Conservation (phyloP, 2,888 invertebrate species). For the Yponomeuta malinellus region DNA sequence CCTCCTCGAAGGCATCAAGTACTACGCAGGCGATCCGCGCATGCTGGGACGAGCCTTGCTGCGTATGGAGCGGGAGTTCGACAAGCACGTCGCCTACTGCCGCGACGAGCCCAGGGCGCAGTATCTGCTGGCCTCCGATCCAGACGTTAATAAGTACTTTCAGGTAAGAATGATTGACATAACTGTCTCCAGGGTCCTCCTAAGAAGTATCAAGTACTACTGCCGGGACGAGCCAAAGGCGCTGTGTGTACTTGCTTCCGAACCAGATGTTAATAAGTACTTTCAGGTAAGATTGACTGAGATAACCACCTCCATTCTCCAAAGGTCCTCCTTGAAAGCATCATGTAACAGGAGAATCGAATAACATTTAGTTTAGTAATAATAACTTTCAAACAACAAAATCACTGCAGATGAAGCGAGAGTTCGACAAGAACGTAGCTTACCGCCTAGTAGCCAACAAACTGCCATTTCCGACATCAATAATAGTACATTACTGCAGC, state of each 20-base stretch:
- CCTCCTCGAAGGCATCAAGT: slow-evolving; percentile 93
- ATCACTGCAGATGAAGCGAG: too few relatives aligned
- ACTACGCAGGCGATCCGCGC: slow-evolving; percentile 91
- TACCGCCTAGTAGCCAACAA: too few relatives aligned
- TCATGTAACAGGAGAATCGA: too few relatives aligned
- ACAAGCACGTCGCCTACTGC: slow-evolving; percentile 94
- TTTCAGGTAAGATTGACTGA: slow-evolving; percentile 81
- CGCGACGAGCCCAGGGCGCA: slow-evolving; percentile 90
- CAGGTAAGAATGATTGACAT: slow-evolving; percentile 76
- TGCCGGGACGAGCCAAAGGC: slow-evolving; percentile 90
- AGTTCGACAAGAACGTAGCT: too few relatives aligned
- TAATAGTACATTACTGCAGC: too few relatives aligned
- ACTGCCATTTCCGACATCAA: too few relatives aligned
- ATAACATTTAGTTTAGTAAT: too few relatives aligned
- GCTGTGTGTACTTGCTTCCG: slow-evolving; percentile 84
- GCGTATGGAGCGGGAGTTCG: slow-evolving; percentile 94
- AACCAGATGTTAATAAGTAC: slow-evolving; percentile 82
- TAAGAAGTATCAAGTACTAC: too few relatives aligned
- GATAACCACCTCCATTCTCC: too few relatives aligned
- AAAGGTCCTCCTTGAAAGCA: too few relatives aligned
- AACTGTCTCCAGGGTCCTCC: too few relatives aligned
- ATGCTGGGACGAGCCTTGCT: slow-evolving; percentile 93
- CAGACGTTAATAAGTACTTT: slow-evolving; percentile 84
- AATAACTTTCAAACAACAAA: too few relatives aligned
- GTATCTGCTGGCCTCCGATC: slow-evolving; percentile 83